phyloP scores from a whole-genome alignment of 2,797 vertebrate species.

The Bradypodion ventrale region DNA sequence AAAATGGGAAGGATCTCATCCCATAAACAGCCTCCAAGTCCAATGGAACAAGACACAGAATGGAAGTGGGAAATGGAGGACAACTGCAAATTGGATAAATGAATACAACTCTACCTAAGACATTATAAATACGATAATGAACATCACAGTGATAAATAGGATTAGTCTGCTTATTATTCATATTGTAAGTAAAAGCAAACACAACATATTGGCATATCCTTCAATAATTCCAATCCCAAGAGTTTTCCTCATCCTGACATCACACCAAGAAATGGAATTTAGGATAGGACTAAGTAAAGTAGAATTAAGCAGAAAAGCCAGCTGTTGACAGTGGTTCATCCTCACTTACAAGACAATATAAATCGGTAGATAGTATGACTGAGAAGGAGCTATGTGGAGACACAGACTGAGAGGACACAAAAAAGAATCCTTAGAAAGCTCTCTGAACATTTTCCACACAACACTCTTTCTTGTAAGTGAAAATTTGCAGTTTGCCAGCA shows the following conservation, averaged over 20 bases:
- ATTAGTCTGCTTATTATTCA: background rate
- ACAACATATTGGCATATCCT: background rate
- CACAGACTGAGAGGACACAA: background rate
- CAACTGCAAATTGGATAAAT: too few relatives aligned
- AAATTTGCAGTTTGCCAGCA: slow-evolving; percentile 7
- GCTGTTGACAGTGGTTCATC: background rate
- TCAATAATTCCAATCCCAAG: background rate
- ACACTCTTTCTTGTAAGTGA: background rate
- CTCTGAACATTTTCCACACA: background rate
- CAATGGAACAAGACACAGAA: too few relatives aligned
- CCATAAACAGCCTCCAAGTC: too few relatives aligned
- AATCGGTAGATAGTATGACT: background rate
- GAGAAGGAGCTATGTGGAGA: background rate
- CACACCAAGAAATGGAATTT: background rate
- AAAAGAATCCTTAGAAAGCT: background rate
- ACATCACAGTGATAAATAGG: too few relatives aligned
- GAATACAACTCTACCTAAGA: too few relatives aligned
- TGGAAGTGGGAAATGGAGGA: too few relatives aligned
- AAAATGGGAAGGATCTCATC: too few relatives aligned
- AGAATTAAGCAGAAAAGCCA: background rate
- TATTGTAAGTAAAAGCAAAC: background rate
- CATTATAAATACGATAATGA: too few relatives aligned
- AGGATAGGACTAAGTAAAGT: too few relatives aligned
- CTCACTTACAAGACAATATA: background rate
- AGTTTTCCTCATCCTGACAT: too few relatives aligned